Evolutionary conservation across 2,113 vertebrate species (phyloP).

Genomic region (Syrrhaptes paradoxus): DNA sequence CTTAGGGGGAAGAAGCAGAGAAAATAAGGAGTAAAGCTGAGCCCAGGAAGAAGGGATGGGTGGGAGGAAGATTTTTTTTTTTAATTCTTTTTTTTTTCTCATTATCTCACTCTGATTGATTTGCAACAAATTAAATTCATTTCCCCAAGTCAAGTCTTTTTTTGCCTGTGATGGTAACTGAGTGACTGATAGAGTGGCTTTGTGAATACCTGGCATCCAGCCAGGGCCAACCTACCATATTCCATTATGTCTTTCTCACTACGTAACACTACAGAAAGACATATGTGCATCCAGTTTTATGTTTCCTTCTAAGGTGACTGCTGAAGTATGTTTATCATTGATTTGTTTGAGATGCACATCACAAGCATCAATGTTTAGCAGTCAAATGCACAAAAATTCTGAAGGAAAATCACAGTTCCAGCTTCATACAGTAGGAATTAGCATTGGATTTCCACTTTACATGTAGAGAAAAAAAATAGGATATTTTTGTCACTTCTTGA

Average conservation of each 20-base stretch:
- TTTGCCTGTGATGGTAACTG: neutral
- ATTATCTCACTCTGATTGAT: neutral
- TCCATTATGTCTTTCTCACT: neutral
- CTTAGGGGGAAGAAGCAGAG: accelerated
- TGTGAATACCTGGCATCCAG: neutral
- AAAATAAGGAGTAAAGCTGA: neutral
- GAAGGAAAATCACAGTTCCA: neutral
- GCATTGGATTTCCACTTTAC: neutral
- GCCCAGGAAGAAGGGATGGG: accelerated
- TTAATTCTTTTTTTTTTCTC: neutral
- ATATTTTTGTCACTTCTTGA: neutral
- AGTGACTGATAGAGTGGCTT: neutral
- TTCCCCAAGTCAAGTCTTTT: neutral
- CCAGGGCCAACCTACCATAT: neutral
- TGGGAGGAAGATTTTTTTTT: accelerated
- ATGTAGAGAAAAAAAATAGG: neutral
- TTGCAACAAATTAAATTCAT: neutral
- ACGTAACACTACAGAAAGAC: accelerated
- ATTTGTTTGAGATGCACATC: neutral
- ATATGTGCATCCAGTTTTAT: accelerated
- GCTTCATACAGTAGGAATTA: neutral
- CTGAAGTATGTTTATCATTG: neutral
- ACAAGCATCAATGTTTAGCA: neutral
- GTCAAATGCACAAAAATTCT: neutral
- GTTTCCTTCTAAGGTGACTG: neutral